Base-by-base conservation (phyloP, 2,113 vertebrate genomes). In the Emydocephalus ijimae region DNA sequence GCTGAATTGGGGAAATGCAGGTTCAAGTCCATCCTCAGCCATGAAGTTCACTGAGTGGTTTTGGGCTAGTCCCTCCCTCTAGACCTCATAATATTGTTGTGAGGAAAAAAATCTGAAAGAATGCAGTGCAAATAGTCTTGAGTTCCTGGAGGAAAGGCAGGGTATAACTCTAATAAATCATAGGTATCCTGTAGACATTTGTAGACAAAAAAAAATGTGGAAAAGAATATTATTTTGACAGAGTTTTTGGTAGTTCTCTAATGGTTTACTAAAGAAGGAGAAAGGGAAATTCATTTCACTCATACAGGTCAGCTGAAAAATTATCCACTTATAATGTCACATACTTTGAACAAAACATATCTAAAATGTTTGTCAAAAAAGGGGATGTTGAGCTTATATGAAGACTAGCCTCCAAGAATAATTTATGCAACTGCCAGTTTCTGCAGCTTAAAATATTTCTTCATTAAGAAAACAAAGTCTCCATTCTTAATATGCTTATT, bases 401-500 rank as follows among this genome's bases (percentile, higher is more conserved):
- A 88, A 86, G 94, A 94, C 91, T 93, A 91, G 0, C 1, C 10
- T 90, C 94, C 94, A 95, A 52, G 45, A 94, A 43, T 89, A 95
- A 94, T 93, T 96, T 94, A 91, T 93, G 94, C 93, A 92, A 96
- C 94, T 92, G 93, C 94, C 92, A 97, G 97, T 98, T 97, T 97
- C 98, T 98, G 97, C 91, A 97, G 97, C 96, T 98, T 92, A 95
- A 90, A 85, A 45, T 61, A 4, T 96, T 93, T 96, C 89, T 97
- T 97, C 95, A 97, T 98, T 98, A 96, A 96, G 95, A 96, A 96
- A 97, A 93, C 96, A 97, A 97, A 59, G 97, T 94, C 97, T 98
- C 96, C 96, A 92, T 97, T 97, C 98, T 97, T 85, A 97, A 98
- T 97, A 98, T 96, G 96, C 96, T 98, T 97, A 97, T 97, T 97